These are phyloP conservation scores for Zaprionus kolodkinae DNA, from an alignment of 1,140 invertebrate species.

Conservation along the genomic window DNA sequence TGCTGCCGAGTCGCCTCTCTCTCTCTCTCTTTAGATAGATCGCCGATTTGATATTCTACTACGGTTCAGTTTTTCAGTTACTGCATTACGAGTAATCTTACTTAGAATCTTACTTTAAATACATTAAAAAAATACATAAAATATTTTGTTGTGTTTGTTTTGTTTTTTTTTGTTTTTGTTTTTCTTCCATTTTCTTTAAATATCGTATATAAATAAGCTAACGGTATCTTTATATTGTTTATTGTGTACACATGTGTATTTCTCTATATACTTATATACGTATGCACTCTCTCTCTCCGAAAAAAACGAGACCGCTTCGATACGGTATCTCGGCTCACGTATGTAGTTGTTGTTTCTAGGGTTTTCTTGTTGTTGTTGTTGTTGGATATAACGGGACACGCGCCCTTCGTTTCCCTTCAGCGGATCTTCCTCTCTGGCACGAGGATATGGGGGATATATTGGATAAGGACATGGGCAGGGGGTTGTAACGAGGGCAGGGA, in stretches of 20 bases:
- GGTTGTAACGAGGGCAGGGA: constrained; percentile 2
- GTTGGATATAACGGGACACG: constrained; percentile 12
- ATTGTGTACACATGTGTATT: constrained; percentile 53
- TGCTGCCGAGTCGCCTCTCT: constrained; percentile 1
- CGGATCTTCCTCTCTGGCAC: constrained; percentile 5
- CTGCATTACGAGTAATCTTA: constrained; percentile 62
- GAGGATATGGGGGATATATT: background rate
- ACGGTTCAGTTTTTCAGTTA: constrained; percentile 35
- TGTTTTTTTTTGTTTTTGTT: constrained; percentile 5
- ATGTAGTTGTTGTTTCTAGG: background rate
- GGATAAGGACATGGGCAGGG: background rate
- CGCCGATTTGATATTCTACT: constrained; percentile 38
- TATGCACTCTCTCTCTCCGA: constrained; percentile 57
- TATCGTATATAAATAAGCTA: constrained; percentile 79
- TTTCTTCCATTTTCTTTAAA: constrained; percentile 50
- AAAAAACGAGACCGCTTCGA: constrained; percentile 23
- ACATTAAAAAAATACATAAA: constrained; percentile 82
- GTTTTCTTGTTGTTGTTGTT: constrained; percentile 12
- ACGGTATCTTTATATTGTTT: constrained; percentile 77
- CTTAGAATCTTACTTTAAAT: constrained; percentile 67
- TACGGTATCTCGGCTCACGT: constrained; percentile 13
- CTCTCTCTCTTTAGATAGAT: background rate
- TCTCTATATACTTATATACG: constrained; percentile 49
- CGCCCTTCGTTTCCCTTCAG: background rate
- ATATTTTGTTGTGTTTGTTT: constrained; percentile 62